Evolutionary conservation across 2,888 invertebrate genomes (phyloP).

Genomic region (Conchocele bisecta): DNA sequence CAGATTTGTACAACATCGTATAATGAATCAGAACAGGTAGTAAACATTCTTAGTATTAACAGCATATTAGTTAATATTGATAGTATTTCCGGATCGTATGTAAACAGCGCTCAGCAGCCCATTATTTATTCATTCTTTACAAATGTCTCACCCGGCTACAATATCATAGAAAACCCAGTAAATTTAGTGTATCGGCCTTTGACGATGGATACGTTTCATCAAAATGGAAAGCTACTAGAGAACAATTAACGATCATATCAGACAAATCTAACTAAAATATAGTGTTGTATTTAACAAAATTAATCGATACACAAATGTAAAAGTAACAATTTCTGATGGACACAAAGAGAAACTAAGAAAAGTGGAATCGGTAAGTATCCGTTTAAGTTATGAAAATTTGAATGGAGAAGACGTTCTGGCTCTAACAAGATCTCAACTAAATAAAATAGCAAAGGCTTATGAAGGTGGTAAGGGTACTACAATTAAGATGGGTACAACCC

Average conservation of each 20-base stretch:
- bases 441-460: conserved; percentile 28
- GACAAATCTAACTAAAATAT: conserved; percentile 25
- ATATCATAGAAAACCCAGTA: conserved; percentile 33
- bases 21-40: conserved; percentile 37
- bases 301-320: neutral
- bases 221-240: conserved; percentile 29
- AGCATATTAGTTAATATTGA: conserved; percentile 34
- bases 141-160: conserved; percentile 38
- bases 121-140: conserved; percentile 44
- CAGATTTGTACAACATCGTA: too few species aligned
- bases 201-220: conserved; percentile 31
- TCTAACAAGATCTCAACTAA: conserved; percentile 33
- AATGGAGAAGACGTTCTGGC: conserved; percentile 27
- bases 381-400: conserved; percentile 21
- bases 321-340: conserved; percentile 9
- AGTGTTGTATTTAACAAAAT: neutral
- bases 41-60: too few species aligned
- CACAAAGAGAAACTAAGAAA: conserved; percentile 1
- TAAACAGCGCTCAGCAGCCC: conserved; percentile 12
- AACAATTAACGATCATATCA: conserved; percentile 43
- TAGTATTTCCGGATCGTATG: conserved; percentile 21
- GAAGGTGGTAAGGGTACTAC: conserved; percentile 27
- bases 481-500: conserved; percentile 31
- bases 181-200: conserved; percentile 41
- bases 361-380: conserved; percentile 2